Percentiles rank a stretch among this genome's conserved stretches.
Conservation (phyloP, 2,888 invertebrate genomes). For the Harpalus rubripes region DNA sequence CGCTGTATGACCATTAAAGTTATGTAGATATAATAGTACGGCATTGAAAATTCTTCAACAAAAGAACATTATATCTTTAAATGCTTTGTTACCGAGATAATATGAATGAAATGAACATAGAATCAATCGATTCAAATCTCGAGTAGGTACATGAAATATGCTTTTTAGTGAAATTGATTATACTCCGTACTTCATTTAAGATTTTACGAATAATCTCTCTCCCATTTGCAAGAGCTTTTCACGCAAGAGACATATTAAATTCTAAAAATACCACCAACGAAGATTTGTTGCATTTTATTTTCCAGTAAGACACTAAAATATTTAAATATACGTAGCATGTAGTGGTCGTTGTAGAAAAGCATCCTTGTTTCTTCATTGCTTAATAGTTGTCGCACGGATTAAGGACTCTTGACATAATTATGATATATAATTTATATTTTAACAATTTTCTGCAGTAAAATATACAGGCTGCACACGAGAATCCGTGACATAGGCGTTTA, state of each 20-base stretch:
- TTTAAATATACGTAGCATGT: too few relatives aligned
- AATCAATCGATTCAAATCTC: conserved; percentile 15
- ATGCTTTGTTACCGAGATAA: conserved; percentile 39
- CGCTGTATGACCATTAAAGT: neutral
- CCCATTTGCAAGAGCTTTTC: conserved; percentile 18
- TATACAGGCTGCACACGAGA: too few relatives aligned
- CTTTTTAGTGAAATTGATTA: conserved; percentile 39
- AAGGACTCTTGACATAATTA: too few relatives aligned
- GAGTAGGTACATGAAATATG: neutral
- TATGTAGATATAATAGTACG: neutral
- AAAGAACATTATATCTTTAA: conserved; percentile 31
- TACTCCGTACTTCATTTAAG: conserved; percentile 28
- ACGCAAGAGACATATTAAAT: neutral
- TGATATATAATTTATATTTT: too few relatives aligned
- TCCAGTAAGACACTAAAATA: too few relatives aligned
- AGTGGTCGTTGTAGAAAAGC: too few relatives aligned
- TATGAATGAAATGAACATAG: conserved; percentile 35
- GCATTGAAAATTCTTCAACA: conserved; percentile 37
- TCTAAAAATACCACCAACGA: neutral
- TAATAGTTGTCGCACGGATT: too few relatives aligned
- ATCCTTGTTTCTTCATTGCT: too few relatives aligned
- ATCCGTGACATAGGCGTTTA: too few relatives aligned
- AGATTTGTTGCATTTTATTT: neutral
- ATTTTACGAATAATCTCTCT: conserved; percentile 20
- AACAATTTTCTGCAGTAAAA: too few relatives aligned